Base-by-base conservation (phyloP, 2,113 vertebrate species). In the Macquaria ambigua region DNA sequence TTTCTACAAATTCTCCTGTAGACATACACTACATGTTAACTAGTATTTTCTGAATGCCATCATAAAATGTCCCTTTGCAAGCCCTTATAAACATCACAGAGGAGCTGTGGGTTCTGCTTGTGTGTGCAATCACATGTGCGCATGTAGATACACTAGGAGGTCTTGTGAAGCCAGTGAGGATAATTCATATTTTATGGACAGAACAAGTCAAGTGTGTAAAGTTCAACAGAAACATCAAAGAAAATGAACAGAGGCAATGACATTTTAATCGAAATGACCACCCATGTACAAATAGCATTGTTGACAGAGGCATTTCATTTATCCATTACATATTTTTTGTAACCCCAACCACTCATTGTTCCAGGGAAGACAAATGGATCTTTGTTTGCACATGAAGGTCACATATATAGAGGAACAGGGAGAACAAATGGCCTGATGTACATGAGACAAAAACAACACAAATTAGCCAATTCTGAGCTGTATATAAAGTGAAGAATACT, bases 151-250 rank as follows among this genome's bases (percentile, higher is more conserved):
- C 85, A 90, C 81, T 25, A 56, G 41, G 71, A 87, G 66, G 71
- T 84, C 81, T 82, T 86, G 79, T 80, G 83, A 86, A 90, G 80
- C 72, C 78, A 79, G 79, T 73, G 85, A 85, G 82, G 74, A 91
- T 90, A 94, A 92, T 94, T 94, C 91, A 90, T 77, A 93, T 93
- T 94, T 94, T 91, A 94, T 94, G 77, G 93, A 95, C 91, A 93
- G 89, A 95, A 87, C 92, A 94, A 96, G 90, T 93, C 89, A 93
- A 94, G 94, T 96, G 94, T 96, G 94, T 86, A 95, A 96, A 96
- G 95, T 96, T 96, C 94, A 95, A 93, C 86, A 94, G 90, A 95
- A 95, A 95, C 93, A 94, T 94, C 89, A 94, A 86, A 87, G 91
- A 93, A 94, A 95, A 95, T 96, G 90, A 95, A 94, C 86, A 92